Conservation (phyloP, 92 coral and sea anemone species). For the Palythoa heliodiscus region DNA sequence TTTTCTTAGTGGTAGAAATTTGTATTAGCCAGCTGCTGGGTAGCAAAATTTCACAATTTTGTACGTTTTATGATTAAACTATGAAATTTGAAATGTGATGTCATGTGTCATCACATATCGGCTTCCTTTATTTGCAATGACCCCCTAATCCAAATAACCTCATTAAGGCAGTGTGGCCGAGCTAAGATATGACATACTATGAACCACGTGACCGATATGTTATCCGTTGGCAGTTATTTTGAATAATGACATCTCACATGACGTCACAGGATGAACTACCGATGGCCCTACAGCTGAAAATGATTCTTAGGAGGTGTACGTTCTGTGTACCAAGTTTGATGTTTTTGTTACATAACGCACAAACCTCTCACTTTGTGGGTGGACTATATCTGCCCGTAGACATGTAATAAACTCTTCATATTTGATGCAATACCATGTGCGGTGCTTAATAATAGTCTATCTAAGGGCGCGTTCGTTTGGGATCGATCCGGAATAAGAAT, state of each 20-base stretch:
- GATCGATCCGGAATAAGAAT: no score
- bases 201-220: not conserved
- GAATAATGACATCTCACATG: not conserved
- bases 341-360: not conserved
- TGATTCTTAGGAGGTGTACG: constrained; percentile 15
- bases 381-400: not conserved
- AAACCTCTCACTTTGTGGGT: no score
- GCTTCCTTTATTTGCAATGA: not conserved
- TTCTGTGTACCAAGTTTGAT: not conserved
- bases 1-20: no score
- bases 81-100: no score
- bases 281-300: constrained; percentile 24
- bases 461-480: no score
- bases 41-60: no score
- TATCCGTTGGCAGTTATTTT: not conserved
- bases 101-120: not conserved
- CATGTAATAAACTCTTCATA: no score
- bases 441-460: not conserved
- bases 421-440: no score
- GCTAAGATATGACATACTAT: not conserved
- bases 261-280: not conserved
- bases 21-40: no score
- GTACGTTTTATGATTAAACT: no score
- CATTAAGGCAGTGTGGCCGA: not conserved
- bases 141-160: not conserved